These are phyloP conservation scores for Romanogobio albipinnatus DNA, from an alignment of 2,113 vertebrate species.

Conservation along the genomic window DNA sequence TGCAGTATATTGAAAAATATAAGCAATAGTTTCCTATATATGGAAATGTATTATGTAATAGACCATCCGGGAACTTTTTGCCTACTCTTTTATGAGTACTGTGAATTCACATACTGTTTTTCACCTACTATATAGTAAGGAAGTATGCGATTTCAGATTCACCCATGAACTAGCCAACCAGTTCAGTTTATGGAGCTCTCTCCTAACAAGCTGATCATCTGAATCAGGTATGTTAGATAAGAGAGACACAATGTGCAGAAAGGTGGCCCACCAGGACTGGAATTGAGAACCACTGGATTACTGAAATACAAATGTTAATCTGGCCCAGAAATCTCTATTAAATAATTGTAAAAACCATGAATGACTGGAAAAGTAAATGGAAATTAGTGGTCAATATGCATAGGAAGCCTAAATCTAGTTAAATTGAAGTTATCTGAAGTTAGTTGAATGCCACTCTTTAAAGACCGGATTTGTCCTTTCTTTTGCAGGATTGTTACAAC, in stretches of 20 bases:
- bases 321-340: background rate
- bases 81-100: too few species aligned
- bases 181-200: background rate
- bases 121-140: too few species aligned
- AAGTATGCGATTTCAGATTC: too few species aligned
- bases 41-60: too few species aligned
- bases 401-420: background rate
- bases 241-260: background rate
- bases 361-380: background rate
- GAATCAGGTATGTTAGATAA: background rate
- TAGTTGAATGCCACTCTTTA: too few species aligned
- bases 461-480: background rate
- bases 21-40: too few species aligned
- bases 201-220: background rate
- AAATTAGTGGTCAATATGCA: background rate
- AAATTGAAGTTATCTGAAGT: too few species aligned
- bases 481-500: background rate
- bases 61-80: too few species aligned
- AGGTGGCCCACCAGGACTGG: background rate
- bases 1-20: too few species aligned
- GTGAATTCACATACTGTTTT: too few species aligned
- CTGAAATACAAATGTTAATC: background rate
- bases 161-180: too few species aligned
- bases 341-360: background rate
- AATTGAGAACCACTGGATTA: background rate